These are phyloP conservation scores for Trissolcus japonicus DNA, from an alignment of 2,888 invertebrate species.

Conservation along the genomic window DNA sequence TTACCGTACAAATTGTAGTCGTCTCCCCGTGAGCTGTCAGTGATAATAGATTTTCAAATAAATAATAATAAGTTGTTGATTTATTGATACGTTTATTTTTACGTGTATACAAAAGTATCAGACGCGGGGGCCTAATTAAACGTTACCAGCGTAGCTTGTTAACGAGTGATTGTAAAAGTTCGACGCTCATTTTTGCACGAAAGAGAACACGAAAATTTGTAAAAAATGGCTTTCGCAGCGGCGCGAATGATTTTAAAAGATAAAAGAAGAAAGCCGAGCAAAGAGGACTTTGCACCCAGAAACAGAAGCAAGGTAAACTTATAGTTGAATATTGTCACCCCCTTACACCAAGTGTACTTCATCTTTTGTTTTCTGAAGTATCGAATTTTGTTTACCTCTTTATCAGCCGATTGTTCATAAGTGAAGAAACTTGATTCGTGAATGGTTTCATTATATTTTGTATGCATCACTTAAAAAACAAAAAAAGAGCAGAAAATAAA, in stretches of 20 bases:
- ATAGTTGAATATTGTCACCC: slow-evolving; percentile 4
- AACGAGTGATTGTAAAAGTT: slow-evolving; percentile 28
- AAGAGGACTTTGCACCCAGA: slow-evolving; percentile 86
- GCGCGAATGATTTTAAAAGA: slow-evolving; percentile 91
- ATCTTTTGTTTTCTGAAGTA: background rate
- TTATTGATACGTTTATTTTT: slow-evolving; percentile 30
- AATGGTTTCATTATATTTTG: background rate
- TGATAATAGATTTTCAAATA: slow-evolving; percentile 49
- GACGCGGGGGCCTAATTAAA: slow-evolving; percentile 23
- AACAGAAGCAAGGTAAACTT: slow-evolving; percentile 88
- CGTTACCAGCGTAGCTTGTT: slow-evolving; percentile 10
- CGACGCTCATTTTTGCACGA: slow-evolving; percentile 13
- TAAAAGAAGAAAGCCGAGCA: slow-evolving; percentile 87
- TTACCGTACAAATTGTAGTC: slow-evolving; percentile 29
- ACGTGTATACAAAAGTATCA: slow-evolving; percentile 29
- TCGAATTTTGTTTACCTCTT: background rate
- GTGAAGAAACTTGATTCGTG: too few relatives aligned
- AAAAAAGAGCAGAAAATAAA: background rate
- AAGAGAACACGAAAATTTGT: slow-evolving; percentile 19
- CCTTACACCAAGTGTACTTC: background rate
- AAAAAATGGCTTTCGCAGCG: slow-evolving; percentile 88
- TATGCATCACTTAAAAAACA: background rate
- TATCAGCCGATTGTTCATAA: too few relatives aligned
- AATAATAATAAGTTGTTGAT: slow-evolving; percentile 2
- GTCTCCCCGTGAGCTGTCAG: slow-evolving; percentile 35